Percentiles rank a stretch among this genome's conserved stretches.
These are phyloP conservation scores for Onthophagus sagittarius DNA, from an alignment of 2,888 invertebrate species.

Conservation along the genomic window DNA sequence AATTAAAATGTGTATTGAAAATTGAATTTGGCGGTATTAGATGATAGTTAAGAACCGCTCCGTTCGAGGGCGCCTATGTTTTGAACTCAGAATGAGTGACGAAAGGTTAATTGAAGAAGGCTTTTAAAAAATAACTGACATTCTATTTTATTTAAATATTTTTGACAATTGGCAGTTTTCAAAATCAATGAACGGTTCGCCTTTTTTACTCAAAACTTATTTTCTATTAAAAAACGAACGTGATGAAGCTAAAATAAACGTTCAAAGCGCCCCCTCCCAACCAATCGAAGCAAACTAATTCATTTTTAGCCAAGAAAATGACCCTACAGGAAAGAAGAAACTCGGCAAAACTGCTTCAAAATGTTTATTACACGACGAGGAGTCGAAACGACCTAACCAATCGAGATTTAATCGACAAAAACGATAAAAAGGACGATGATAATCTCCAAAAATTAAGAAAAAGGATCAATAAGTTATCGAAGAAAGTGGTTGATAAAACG, in stretches of 20 bases:
- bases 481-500: background rate
- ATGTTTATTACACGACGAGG: too few species aligned
- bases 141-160: background rate
- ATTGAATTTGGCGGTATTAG: too few species aligned
- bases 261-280: background rate
- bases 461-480: constrained; percentile 1
- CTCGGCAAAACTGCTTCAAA: background rate
- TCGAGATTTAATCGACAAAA: background rate
- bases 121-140: background rate
- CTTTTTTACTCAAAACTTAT: too few species aligned
- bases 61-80: too few species aligned
- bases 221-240: background rate
- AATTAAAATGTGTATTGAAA: too few species aligned
- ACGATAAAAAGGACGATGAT: background rate
- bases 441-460: background rate
- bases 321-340: background rate
- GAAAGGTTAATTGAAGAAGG: background rate
- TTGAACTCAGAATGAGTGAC: background rate
- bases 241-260: too few species aligned
- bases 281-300: background rate
- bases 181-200: constrained; percentile 5
- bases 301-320: background rate
- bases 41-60: too few species aligned
- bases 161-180: background rate
- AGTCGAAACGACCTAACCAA: background rate